phyloP scores from a whole-genome alignment of 2,797 vertebrate species.

The Luscinia megarhynchos region DNA sequence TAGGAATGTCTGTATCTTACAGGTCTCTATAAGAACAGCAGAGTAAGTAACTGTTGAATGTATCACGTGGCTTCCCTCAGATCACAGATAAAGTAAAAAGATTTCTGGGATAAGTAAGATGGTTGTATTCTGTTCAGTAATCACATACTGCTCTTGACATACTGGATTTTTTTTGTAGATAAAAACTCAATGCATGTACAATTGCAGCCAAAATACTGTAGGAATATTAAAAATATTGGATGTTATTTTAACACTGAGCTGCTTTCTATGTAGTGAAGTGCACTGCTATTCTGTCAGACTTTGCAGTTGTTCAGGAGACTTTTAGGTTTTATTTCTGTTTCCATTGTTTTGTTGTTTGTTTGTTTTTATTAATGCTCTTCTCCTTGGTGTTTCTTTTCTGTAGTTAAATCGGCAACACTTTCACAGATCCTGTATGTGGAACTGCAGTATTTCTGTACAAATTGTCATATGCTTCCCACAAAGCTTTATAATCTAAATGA shows the following conservation, averaged over 20 bases:
- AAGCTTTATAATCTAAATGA: background rate
- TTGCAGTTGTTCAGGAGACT: background rate
- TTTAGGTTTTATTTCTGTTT: background rate
- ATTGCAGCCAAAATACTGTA: background rate
- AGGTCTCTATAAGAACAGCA: background rate
- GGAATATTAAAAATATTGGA: background rate
- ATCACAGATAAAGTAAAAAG: background rate
- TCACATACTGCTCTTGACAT: background rate
- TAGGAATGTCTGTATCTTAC: background rate
- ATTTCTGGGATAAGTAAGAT: background rate
- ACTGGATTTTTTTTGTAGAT: background rate
- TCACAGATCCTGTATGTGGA: background rate
- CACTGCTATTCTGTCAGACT: background rate
- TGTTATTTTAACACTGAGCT: background rate
- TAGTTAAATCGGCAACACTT: background rate
- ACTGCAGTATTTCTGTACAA: background rate
- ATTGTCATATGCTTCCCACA: background rate
- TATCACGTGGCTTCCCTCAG: background rate
- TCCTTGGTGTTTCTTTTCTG: background rate
- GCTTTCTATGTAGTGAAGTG: background rate
- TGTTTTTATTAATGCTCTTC: background rate
- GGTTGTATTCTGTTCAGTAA: background rate
- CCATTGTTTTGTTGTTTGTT: no score
- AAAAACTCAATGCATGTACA: background rate
- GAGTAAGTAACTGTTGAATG: background rate